These are phyloP conservation scores for Nematolebias whitei DNA, from an alignment of 2,113 vertebrate species.

Conservation along the genomic window DNA sequence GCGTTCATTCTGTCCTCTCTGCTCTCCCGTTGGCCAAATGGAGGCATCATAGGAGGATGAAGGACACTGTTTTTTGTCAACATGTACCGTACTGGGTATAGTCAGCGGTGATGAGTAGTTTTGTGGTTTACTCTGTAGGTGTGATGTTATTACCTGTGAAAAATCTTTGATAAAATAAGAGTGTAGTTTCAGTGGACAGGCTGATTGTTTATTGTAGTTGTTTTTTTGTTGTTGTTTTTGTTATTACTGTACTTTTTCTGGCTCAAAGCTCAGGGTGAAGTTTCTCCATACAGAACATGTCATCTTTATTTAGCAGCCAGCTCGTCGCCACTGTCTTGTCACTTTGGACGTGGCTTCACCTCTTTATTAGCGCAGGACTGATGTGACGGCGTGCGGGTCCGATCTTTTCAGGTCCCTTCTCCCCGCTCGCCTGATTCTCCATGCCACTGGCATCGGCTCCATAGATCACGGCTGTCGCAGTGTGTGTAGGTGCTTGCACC, in stretches of 20 bases:
- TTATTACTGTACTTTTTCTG: constrained; percentile 23
- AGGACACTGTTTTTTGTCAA: constrained; percentile 33
- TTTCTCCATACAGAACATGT: constrained; percentile 55
- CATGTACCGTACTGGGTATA: constrained; percentile 6
- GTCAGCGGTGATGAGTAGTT: neutral
- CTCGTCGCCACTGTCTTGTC: constrained; percentile 36
- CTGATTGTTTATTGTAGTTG: constrained; percentile 9
- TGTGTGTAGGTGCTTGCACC: constrained; percentile 82
- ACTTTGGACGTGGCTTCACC: constrained; percentile 47
- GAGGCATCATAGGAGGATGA: constrained; percentile 48
- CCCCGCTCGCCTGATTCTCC: constrained; percentile 68
- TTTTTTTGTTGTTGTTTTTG: constrained; percentile 26
- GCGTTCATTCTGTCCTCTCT: constrained; percentile 55
- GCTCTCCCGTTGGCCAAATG: constrained; percentile 68
- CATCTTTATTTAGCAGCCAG: constrained; percentile 55
- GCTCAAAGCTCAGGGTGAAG: constrained; percentile 25
- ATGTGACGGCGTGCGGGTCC: constrained; percentile 56
- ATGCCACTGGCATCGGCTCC: constrained; percentile 76
- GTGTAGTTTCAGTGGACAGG: neutral
- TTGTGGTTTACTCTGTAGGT: neutral
- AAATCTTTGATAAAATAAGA: neutral
- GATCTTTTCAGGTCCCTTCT: constrained; percentile 63
- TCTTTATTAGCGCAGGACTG: constrained; percentile 49
- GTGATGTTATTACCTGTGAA: neutral
- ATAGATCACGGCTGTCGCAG: constrained; percentile 84